These are phyloP conservation scores for Epistrophe grossulariae DNA, from an alignment of 2,888 invertebrate species.

Conservation along the genomic window DNA sequence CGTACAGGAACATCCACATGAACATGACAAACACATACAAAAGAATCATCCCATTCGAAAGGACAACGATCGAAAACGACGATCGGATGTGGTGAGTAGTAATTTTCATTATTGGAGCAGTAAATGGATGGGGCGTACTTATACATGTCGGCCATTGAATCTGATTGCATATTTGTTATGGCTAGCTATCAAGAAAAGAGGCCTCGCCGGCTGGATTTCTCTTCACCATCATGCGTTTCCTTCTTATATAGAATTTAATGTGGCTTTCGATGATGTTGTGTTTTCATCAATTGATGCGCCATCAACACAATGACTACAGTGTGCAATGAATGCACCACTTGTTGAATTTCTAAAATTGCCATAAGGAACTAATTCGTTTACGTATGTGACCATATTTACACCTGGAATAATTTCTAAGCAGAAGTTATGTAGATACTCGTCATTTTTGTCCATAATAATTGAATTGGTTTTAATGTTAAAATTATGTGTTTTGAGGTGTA, in stretches of 20 bases:
- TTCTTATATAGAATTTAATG: not conserved
- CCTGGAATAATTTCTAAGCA: not conserved
- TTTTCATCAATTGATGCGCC: not conserved
- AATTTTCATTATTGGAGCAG: conserved; percentile 67
- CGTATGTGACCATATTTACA: not conserved
- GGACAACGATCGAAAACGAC: conserved; percentile 55
- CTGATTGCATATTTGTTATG: conserved; percentile 46
- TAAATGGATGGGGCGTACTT: conserved; percentile 56
- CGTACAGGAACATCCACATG: not conserved
- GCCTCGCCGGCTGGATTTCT: not conserved
- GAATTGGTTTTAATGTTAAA: not conserved
- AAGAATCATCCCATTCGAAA: too few species aligned
- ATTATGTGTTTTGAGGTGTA: too few species aligned
- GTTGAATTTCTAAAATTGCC: not conserved
- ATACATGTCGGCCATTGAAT: conserved; percentile 60
- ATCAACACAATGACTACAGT: not conserved
- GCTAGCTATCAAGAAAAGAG: not conserved
- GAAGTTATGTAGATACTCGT: not conserved
- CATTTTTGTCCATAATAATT: not conserved
- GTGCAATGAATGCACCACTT: not conserved
- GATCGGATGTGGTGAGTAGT: conserved; percentile 57
- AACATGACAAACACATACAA: not conserved
- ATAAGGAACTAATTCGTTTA: not conserved
- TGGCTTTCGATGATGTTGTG: not conserved
- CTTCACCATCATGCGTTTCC: not conserved